These are phyloP conservation scores for Chloroclystis v-ata DNA, from an alignment of 2,888 invertebrate genomes.

Conservation along the genomic window DNA sequence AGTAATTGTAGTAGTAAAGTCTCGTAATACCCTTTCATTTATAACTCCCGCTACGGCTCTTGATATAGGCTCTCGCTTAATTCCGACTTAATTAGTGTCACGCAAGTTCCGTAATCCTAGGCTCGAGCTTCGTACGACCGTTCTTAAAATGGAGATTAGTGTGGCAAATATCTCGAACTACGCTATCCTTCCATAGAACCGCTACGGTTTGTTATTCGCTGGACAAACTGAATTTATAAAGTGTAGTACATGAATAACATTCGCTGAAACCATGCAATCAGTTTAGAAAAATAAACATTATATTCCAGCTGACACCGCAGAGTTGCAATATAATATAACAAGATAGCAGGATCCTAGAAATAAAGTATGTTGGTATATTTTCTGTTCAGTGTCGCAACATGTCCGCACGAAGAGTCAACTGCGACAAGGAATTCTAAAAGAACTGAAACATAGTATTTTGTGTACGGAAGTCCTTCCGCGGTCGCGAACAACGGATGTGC, in stretches of 20 bases:
- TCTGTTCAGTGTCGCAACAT: conserved; percentile 58
- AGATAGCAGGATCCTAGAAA: conserved; percentile 33
- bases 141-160: conserved; percentile 79
- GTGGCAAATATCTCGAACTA: conserved; percentile 73
- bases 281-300: neutral
- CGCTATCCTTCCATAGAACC: conserved; percentile 65
- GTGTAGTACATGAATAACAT: neutral
- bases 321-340: conserved; percentile 5
- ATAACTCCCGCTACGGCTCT: conserved; percentile 72
- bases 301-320: neutral
- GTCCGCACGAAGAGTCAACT: conserved; percentile 71
- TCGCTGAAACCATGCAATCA: neutral
- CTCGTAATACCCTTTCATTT: conserved; percentile 74
- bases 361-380: conserved; percentile 58
- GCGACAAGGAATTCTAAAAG: conserved; percentile 71
- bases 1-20: conserved; percentile 58
- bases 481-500: conserved; percentile 74
- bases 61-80: conserved; percentile 75
- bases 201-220: conserved; percentile 36
- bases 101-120: conserved; percentile 77
- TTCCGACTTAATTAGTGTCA: conserved; percentile 78
- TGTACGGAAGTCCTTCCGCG: conserved; percentile 74
- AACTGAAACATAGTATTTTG: conserved; percentile 74
- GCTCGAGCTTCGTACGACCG: conserved; percentile 72
- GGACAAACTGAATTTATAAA: conserved; percentile 1